Conservation (phyloP, 2,113 vertebrate genomes). For the Catharus minimus region DNA sequence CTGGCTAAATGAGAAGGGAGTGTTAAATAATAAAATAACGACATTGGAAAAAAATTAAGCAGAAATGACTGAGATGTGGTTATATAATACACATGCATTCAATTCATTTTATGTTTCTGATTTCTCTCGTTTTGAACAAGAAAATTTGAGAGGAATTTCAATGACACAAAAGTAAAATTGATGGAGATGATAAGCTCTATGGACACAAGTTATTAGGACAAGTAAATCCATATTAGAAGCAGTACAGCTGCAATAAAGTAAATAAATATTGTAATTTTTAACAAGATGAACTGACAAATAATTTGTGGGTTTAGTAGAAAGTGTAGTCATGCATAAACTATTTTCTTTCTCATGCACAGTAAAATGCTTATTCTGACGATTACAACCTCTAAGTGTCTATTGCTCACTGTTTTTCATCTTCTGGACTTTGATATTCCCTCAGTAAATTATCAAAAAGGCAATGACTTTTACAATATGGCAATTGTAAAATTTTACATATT, state of each 20-base stretch:
- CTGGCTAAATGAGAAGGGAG: background rate
- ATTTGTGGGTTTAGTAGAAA: conserved; percentile 11
- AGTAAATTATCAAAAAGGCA: background rate
- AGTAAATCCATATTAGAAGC: background rate
- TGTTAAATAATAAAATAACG: background rate
- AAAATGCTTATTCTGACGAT: background rate
- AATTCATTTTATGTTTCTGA: background rate
- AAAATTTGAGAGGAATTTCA: background rate
- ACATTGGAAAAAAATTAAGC: background rate
- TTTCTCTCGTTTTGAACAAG: background rate
- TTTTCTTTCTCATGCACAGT: background rate
- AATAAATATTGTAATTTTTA: conserved; percentile 26
- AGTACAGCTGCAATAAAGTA: background rate
- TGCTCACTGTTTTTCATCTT: background rate
- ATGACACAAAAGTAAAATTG: background rate
- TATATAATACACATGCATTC: background rate
- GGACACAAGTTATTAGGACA: background rate
- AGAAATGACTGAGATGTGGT: background rate
- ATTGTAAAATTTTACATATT: background rate
- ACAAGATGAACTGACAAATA: conserved; percentile 11
- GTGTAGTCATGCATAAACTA: background rate
- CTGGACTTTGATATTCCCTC: background rate
- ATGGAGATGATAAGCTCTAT: background rate
- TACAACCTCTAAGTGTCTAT: background rate
- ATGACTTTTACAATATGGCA: background rate